phyloP scores from a whole-genome alignment of 2,113 vertebrate genomes.

The Furnarius figulus region DNA sequence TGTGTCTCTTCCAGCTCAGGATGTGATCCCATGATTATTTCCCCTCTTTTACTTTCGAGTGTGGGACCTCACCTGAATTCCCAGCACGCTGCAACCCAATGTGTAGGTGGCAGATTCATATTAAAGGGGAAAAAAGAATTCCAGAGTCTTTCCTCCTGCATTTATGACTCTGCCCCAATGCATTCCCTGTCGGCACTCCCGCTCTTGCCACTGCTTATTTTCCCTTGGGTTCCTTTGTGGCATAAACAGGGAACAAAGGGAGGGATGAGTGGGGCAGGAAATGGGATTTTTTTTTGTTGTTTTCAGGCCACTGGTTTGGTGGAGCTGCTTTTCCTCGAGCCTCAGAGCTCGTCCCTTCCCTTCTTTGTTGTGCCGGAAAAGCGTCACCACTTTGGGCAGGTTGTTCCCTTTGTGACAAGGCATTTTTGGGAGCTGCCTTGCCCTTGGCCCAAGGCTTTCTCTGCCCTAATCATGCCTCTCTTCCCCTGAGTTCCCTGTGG shows the following conservation, averaged over 20 bases:
- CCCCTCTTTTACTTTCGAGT: background rate
- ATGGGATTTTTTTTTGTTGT: background rate
- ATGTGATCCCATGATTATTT: background rate
- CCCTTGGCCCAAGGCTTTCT: background rate
- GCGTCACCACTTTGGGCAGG: background rate
- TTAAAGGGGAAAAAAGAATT: background rate
- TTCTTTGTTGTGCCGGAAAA: background rate
- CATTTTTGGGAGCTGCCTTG: background rate
- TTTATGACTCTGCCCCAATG: background rate
- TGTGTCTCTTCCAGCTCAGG: background rate
- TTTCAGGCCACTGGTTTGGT: background rate
- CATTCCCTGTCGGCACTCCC: background rate
- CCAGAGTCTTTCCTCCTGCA: background rate
- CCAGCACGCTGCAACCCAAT: background rate
- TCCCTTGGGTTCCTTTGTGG: background rate
- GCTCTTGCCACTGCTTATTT: background rate
- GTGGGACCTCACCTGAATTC: background rate
- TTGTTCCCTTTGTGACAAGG: background rate
- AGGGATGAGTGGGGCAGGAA: background rate
- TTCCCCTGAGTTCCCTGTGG: background rate
- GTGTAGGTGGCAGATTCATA: accelerated
- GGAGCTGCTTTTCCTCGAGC: background rate
- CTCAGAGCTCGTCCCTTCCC: background rate
- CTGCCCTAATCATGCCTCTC: background rate
- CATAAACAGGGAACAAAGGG: background rate